Base-by-base conservation (phyloP, 2,797 vertebrate species). In the Sternarchorhynchus goeldii region DNA sequence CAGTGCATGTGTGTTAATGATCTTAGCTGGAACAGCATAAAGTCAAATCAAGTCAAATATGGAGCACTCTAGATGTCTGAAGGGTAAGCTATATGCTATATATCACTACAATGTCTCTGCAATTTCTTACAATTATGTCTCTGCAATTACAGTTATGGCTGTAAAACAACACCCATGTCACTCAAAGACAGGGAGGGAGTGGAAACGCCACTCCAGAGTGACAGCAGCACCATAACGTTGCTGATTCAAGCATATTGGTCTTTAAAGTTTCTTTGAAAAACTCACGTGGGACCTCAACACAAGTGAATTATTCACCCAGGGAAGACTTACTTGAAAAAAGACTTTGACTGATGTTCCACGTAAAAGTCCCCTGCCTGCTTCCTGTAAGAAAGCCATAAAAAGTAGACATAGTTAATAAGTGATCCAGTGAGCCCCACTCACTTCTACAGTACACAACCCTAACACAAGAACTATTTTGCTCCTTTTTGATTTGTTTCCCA, bases 291-390 rank as follows among this genome's bases (percentile, higher is more conserved):
- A 63, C 21, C 59, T 69, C 41, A 73, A 73, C 36, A 60, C 21
- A 34, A 77, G 87, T 84, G 58, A 90, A 90, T 91, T 77, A 92
- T 91, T 91, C 75, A 90, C 86, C 55, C 62, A 75, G 82, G 55
- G 83, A 53, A 83, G 69, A 95, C 95, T 87, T 92, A 97, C 96
- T 93, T 96, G 88, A 92, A 96, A 90, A 94, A 95, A 67, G 95
- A 94, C 87, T 93, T 98, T 86, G 94, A 90, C 68, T 94, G 96
- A 91, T 98, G 94, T 78, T 98, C 96, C 80, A 83, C 76, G 14
- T 96, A 94, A 89, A 98, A 95, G 91, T 98, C 96, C 58, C 90
- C 87, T 68, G 95, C 95, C 90, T 96, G 94, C 91, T 90, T 95
- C 92, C 96, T 96, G 90, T 73, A 92, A 88, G 85, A 81, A 85